Evolutionary conservation across 2,888 invertebrate genomes (phyloP), one percentile per base, ranked within the genome.

Genomic region (Colletes collaris): DNA sequence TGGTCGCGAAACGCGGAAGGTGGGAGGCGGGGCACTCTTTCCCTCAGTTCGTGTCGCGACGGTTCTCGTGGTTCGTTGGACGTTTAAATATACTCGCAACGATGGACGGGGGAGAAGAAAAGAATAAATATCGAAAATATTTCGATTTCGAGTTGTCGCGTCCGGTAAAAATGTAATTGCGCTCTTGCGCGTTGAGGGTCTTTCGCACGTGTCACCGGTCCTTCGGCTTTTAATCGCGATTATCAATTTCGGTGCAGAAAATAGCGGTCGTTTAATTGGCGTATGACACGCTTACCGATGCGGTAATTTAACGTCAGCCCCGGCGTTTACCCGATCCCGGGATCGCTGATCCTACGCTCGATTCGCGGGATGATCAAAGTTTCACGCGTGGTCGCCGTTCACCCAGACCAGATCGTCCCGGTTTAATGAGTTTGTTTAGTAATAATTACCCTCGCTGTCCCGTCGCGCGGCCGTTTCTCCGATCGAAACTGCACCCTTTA

Each of bases 261-360:
- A 88, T 87, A 88, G 87, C 86, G 80, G 86, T 74, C 82, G 82
- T 83, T 87, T 91, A 90, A 90, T 90, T 90, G 90, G 86, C 90
- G 88, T 86, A 87, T 90, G 90, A 90, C 89, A 87, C 89, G 89
- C 89, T 89, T 88, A 87, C 88, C 88, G 87, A 87, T 81, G 87
- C 83, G 89, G 86, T 90, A 89, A 90, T 90, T 90, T 86, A 90
- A 89, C 90, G 86, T 84, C 87, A 82, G 87, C 82, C 72, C 69
- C 72, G 70, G 81, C 83, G 76, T 86, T 87, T 83, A 81, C 76
- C 82, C 81, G 87, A 74, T 74, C 72, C 73, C 63, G 80, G 80
- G 77, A 84, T 87, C 85, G 87, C 77, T 85, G 87, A 84, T 85
- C 86, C 86, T 74, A 84, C 84, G 80, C 77, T 82, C 86, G 86